Conservation (phyloP, 2,797 vertebrate genomes). For the Chelmon rostratus region DNA sequence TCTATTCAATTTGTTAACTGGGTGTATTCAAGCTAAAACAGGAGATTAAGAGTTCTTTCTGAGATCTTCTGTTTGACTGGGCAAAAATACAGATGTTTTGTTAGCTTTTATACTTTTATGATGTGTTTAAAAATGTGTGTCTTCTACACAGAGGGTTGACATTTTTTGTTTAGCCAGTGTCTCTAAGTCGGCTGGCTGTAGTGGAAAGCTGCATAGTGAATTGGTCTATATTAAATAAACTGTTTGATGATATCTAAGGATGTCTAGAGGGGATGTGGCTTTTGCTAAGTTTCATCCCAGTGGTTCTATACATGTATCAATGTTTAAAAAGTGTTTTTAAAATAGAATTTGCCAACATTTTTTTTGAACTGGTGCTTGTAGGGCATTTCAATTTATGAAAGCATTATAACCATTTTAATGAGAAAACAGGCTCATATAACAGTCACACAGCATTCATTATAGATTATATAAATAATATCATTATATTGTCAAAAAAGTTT, state of each 20-base stretch:
- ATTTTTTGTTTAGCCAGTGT: slow-evolving; percentile 15
- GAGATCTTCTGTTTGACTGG: neutral
- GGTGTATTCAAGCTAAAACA: too few relatives aligned
- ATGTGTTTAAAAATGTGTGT: neutral
- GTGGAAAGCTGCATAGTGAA: slow-evolving; percentile 1
- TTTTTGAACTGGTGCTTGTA: slow-evolving; percentile 31
- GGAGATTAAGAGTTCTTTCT: neutral
- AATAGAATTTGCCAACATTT: slow-evolving; percentile 42
- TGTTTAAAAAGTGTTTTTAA: slow-evolving; percentile 55
- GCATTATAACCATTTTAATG: slow-evolving; percentile 4
- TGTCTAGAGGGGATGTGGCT: slow-evolving; percentile 15
- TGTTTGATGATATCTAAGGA: slow-evolving; percentile 57
- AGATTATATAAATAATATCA: slow-evolving; percentile 10
- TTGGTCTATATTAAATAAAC: slow-evolving; percentile 51
- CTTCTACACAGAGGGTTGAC: neutral
- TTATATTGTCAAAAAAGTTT: neutral
- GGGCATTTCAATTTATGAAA: slow-evolving; percentile 8
- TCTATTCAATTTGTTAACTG: too few relatives aligned
- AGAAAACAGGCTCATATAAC: neutral
- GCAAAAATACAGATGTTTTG: neutral
- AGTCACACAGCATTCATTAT: slow-evolving; percentile 14
- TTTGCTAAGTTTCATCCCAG: slow-evolving; percentile 10
- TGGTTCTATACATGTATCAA: slow-evolving; percentile 37
- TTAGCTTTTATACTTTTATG: too few relatives aligned
- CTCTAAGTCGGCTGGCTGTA: slow-evolving; percentile 13